Percentiles rank a stretch among this genome's conserved stretches.
phyloP scores from a whole-genome alignment of 2,113 vertebrate genomes.

The Gallinago media region DNA sequence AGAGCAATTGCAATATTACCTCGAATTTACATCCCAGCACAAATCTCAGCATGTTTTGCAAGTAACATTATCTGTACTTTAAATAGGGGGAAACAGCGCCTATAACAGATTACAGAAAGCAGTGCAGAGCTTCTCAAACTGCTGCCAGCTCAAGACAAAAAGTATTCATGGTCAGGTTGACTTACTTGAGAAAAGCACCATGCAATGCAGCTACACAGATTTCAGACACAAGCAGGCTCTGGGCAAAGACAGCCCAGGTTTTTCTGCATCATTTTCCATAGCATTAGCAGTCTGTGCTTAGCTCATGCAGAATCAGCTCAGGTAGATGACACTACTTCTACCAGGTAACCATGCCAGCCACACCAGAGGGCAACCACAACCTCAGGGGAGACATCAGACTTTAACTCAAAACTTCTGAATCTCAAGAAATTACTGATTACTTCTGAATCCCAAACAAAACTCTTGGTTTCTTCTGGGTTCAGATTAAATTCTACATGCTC shows the following conservation, averaged over 20 bases:
- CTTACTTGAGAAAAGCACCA: neutral
- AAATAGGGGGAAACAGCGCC: neutral
- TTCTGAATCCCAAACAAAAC: neutral
- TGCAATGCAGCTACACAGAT: neutral
- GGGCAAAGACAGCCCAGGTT: neutral
- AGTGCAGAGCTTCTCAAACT: neutral
- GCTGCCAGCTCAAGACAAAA: neutral
- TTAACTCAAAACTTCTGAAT: neutral
- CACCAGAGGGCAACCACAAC: neutral
- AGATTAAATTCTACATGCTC: neutral
- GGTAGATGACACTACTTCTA: neutral
- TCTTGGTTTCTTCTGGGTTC: neutral
- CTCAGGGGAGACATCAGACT: neutral
- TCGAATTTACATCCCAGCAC: neutral
- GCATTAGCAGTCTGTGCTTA: neutral
- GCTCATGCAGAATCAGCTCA: neutral
- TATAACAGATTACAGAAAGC: neutral
- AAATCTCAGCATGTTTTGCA: slow-evolving; percentile 1
- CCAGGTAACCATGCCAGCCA: neutral
- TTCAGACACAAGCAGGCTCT: neutral
- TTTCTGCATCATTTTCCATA: neutral
- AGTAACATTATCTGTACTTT: neutral
- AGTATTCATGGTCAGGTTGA: neutral
- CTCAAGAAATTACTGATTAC: neutral
- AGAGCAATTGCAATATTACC: neutral